Base-by-base conservation (phyloP, 2,888 invertebrate genomes). In the Caenorhabditis imperialis region DNA sequence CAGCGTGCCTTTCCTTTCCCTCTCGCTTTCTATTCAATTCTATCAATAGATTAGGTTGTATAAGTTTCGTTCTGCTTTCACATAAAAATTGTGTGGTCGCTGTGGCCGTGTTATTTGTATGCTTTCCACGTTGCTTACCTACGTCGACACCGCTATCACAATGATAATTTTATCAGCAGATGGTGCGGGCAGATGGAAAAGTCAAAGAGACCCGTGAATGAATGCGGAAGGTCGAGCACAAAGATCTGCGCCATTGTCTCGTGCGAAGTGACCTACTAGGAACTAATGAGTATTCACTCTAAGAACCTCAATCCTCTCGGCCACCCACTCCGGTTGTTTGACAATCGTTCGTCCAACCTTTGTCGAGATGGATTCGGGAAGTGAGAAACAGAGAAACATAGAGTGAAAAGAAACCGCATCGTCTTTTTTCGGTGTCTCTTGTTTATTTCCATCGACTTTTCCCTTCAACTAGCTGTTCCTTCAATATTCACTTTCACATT, bases 271-370 rank as follows among this genome's bases (percentile, higher is more conserved):
- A 37, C 65, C 55, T 38, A 38, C 55, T 42, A n/a, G n/a, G n/a
- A 48, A 55, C 48, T 65, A 65, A 55, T 55, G 57, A 57, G 55
- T 57, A 48, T 65, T 57, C 65, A 57, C 53, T 47, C 40, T 18
- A 35, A 14, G 16, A 10, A 14, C 2, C 35, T 12, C 22, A 42
- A 48, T 48, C 16, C 27, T 44, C 22, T 23, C 27, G 27, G 12
- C 33, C 51, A 44, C 25, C 23, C 33, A 42, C 35, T 44, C 45
- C 62, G 55, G 55, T 38, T 65, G 55, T 65, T 65, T 65, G 55
- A 47, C 65, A 33, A 65, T 50, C 65, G 55, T 42, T 55, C 65
- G 55, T 47, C 57, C 55, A 55, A 50, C 65, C 65, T 65, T 55
- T 54, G 25, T 12, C 22, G 14, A 22, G 65, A 47, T 50, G 48